A percentile compares a stretch with the other conserved stretches of the same genome.
These are phyloP conservation scores for Parapristionchus giblindavisi DNA, from an alignment of 2,888 invertebrate genomes.

Conservation along the genomic window DNA sequence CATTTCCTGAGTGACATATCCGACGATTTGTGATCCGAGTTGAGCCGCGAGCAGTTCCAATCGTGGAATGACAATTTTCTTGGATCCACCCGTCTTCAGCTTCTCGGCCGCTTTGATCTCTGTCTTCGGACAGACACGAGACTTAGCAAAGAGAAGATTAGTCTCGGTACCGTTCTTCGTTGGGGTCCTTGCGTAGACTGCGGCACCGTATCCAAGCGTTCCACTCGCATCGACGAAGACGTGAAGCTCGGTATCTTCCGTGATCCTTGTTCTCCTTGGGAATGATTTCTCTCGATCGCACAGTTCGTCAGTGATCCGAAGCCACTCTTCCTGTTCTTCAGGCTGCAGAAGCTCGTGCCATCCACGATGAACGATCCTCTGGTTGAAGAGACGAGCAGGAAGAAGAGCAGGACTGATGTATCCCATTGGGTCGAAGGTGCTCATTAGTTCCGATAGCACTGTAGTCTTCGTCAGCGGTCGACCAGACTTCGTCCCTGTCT, in stretches of 20 bases:
- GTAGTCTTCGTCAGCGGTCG: conserved; percentile 29
- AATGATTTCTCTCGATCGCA: background rate
- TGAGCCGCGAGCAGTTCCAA: background rate
- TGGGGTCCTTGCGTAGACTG: conserved; percentile 15
- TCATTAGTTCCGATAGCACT: conserved; percentile 5
- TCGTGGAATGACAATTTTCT: background rate
- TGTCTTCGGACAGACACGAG: conserved; percentile 7
- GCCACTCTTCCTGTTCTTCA: conserved; percentile 26
- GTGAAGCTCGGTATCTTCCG: background rate
- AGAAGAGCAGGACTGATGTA: conserved; percentile 39
- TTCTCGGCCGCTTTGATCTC: background rate
- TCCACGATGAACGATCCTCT: conserved; percentile 25
- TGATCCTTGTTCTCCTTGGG: background rate
- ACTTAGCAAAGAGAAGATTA: conserved; percentile 37
- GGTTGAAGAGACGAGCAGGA: conserved; percentile 40
- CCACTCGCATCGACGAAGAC: conserved; percentile 40
- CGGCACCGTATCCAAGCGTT: conserved; percentile 10
- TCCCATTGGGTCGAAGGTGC: conserved; percentile 44
- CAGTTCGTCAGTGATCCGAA: background rate
- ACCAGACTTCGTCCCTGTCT: background rate
- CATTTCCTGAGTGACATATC: background rate
- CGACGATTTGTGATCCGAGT: background rate
- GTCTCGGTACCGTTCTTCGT: background rate
- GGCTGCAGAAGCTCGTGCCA: conserved; percentile 36
- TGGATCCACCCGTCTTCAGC: background rate